Evolutionary conservation across 2,888 invertebrate genomes (phyloP).

Genomic region (Papilio gigon): DNA sequence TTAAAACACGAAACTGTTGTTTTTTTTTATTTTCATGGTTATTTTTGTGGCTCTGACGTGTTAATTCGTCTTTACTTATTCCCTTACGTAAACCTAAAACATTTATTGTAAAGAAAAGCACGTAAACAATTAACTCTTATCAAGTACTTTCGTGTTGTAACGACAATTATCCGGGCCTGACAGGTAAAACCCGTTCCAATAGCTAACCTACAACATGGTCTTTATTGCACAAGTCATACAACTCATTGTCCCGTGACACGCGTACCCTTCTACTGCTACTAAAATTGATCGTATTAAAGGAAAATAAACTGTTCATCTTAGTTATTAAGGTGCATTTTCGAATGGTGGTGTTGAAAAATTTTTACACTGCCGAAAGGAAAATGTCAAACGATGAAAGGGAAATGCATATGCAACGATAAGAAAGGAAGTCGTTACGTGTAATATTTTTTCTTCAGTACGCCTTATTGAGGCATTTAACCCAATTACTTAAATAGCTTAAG

Average conservation of each 20-base stretch:
- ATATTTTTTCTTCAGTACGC: conserved; percentile 33
- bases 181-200: conserved; percentile 35
- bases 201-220: conserved; percentile 8
- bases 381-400: conserved; percentile 33
- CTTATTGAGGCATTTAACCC: conserved; percentile 23
- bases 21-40: background rate
- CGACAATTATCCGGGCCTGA: conserved; percentile 39
- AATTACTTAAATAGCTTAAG: conserved; percentile 6
- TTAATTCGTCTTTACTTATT: background rate
- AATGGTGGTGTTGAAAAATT: background rate
- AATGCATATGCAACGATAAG: conserved; percentile 42
- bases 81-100: conserved; percentile 10
- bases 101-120: conserved; percentile 27
- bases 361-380: conserved; percentile 24
- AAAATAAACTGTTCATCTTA: background rate
- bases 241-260: conserved; percentile 30
- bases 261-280: background rate
- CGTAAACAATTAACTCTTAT: conserved; percentile 34
- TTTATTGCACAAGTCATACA: conserved; percentile 30
- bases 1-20: no score
- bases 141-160: conserved; percentile 27
- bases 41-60: no score
- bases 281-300: background rate
- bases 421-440: conserved; percentile 39
- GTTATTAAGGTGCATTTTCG: background rate